A percentile compares a stretch with the other conserved stretches of the same genome.
Evolutionary conservation across 2,113 vertebrate species (phyloP).

Genomic region (Ploceus nigricollis): DNA sequence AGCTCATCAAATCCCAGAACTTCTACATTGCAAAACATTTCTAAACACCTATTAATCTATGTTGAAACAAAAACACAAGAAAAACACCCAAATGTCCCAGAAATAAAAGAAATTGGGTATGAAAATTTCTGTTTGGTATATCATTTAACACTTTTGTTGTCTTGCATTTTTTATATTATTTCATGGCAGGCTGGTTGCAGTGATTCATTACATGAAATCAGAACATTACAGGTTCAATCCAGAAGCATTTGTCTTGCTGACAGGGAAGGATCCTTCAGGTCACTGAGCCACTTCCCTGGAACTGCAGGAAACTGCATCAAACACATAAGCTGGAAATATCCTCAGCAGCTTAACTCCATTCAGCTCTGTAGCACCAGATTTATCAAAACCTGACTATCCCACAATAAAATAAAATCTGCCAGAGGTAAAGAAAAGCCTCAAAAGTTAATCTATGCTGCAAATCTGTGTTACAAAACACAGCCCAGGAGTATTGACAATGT

Average conservation of each 20-base stretch:
- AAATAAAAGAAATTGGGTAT: not conserved
- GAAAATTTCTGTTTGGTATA: not conserved
- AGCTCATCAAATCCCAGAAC: not conserved
- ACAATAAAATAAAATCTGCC: not conserved
- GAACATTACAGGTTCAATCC: not conserved
- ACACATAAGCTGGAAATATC: not conserved
- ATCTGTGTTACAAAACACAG: not conserved
- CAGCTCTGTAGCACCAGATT: not conserved
- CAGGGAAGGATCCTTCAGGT: conserved; percentile 24
- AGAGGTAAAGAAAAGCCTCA: not conserved
- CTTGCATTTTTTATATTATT: not conserved
- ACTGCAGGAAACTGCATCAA: not conserved
- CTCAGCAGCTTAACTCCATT: not conserved
- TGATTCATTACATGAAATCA: not conserved
- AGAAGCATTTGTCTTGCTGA: conserved; percentile 10
- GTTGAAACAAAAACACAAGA: not conserved
- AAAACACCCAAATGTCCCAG: not conserved
- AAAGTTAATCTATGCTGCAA: not conserved
- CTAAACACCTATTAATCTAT: not conserved
- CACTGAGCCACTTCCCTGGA: not conserved
- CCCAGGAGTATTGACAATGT: not conserved
- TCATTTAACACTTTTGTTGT: not conserved
- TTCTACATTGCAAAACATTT: not conserved
- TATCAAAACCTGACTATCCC: not conserved
- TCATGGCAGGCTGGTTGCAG: not conserved